Conservation (phyloP, 2,797 vertebrate species). For the Galaxias olidus region DNA sequence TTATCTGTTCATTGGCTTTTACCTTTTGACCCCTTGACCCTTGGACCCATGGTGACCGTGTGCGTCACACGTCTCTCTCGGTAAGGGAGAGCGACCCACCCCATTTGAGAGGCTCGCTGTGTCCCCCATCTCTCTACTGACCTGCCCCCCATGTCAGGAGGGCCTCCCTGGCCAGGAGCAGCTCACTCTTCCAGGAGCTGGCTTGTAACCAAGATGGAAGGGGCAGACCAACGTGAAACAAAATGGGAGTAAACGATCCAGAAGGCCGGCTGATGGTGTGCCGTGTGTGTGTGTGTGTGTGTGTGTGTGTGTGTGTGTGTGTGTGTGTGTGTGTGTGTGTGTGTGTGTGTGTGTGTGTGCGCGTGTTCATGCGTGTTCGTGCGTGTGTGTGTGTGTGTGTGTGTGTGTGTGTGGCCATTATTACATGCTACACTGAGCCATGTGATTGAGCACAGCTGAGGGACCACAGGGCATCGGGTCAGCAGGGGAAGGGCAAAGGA, state of each 20-base stretch:
- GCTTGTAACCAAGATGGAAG: not conserved
- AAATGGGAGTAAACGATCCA: not conserved
- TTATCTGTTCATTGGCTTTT: conserved; percentile 26
- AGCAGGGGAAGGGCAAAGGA: conserved; percentile 32
- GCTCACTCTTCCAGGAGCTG: not conserved
- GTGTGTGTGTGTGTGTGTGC: conserved; percentile 9
- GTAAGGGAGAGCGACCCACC: conserved; percentile 32
- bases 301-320: conserved; percentile 2
- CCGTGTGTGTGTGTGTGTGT: not conserved
- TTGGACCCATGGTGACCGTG: no score
- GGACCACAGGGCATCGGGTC: conserved; percentile 42
- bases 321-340: no score
- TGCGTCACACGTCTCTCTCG: conserved; percentile 31
- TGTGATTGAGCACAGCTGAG: conserved; percentile 53
- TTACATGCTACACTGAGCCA: conserved; percentile 58
- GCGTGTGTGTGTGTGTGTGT: conserved; percentile 5
- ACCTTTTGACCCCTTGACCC: conserved; percentile 16
- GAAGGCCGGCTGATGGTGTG: no score
- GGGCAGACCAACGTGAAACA: not conserved
- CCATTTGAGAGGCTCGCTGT: conserved; percentile 44
- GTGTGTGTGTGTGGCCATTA: conserved; percentile 29
- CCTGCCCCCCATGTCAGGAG: not conserved
- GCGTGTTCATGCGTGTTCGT: conserved; percentile 3
- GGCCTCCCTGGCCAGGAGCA: not conserved
- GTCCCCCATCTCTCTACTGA: conserved; percentile 16